phyloP scores from a whole-genome alignment of 1,140 invertebrate genomes.

The Sycophila sp. region DNA sequence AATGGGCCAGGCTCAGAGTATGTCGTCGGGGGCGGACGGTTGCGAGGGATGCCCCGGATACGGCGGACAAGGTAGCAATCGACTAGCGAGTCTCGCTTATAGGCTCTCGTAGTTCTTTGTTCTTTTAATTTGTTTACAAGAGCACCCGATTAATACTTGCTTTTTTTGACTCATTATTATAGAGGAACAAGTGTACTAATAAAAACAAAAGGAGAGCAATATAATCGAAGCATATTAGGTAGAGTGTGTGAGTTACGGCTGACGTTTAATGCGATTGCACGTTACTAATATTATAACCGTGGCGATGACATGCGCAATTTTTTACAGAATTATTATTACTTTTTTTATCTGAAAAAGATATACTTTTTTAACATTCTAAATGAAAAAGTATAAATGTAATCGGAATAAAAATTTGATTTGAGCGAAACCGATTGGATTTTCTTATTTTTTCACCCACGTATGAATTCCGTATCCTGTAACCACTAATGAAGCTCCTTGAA shows the following conservation, averaged over 20 bases:
- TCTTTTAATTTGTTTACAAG: no score
- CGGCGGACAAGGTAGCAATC: background rate
- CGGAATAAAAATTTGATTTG: slow-evolving; percentile 19
- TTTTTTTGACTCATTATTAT: no score
- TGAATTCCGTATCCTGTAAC: background rate
- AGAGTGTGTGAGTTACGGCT: background rate
- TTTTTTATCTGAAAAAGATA: no score
- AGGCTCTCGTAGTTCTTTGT: no score
- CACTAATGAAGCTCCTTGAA: slow-evolving; percentile 1
- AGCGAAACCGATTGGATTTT: slow-evolving; percentile 3
- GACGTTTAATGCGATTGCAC: slow-evolving; percentile 13
- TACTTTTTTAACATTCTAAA: background rate
- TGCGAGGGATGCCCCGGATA: slow-evolving; percentile 62
- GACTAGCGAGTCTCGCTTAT: no score
- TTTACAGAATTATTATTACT: no score
- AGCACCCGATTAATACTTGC: no score
- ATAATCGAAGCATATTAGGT: no score
- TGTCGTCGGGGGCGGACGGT: slow-evolving; percentile 59
- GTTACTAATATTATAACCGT: slow-evolving; percentile 19
- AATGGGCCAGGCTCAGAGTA: slow-evolving; percentile 85
- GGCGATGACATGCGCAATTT: background rate
- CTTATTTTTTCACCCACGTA: slow-evolving; percentile 1
- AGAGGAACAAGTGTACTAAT: slow-evolving; percentile 19
- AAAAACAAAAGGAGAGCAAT: background rate
- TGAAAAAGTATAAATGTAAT: slow-evolving; percentile 3